These are phyloP conservation scores for Pionites leucogaster DNA, from an alignment of 2,113 vertebrate genomes.

Conservation along the genomic window DNA sequence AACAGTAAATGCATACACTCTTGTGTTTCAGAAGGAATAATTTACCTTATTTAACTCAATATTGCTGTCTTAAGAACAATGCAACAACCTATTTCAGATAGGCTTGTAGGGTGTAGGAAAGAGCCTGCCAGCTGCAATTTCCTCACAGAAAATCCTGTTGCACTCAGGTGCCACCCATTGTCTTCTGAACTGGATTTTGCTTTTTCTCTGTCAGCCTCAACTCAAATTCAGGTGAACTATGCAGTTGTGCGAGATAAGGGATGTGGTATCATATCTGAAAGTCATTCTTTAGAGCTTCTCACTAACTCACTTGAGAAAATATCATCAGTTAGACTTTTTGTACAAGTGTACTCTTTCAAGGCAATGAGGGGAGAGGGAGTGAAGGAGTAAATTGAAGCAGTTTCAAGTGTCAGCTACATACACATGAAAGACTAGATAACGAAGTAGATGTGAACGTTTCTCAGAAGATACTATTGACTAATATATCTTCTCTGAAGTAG, in stretches of 20 bases:
- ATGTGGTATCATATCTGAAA: conserved; percentile 10
- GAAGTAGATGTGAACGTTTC: conserved; percentile 11
- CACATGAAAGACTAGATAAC: conserved; percentile 35
- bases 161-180: background rate
- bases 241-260: background rate
- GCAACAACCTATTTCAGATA: background rate
- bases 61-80: background rate
- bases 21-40: background rate
- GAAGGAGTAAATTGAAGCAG: background rate
- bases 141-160: background rate
- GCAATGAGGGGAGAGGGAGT: background rate
- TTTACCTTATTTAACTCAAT: background rate
- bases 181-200: background rate
- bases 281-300: background rate
- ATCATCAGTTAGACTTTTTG: background rate
- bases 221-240: background rate
- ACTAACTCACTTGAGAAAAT: background rate
- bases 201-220: background rate
- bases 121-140: background rate
- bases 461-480: conserved; percentile 1
- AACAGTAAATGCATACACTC: background rate
- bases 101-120: background rate
- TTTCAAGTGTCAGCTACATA: background rate
- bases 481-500: conserved; percentile 62
- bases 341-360: conserved; percentile 5